Base-by-base conservation (phyloP, 2,888 invertebrate genomes). In the Napeogenes inachia region DNA sequence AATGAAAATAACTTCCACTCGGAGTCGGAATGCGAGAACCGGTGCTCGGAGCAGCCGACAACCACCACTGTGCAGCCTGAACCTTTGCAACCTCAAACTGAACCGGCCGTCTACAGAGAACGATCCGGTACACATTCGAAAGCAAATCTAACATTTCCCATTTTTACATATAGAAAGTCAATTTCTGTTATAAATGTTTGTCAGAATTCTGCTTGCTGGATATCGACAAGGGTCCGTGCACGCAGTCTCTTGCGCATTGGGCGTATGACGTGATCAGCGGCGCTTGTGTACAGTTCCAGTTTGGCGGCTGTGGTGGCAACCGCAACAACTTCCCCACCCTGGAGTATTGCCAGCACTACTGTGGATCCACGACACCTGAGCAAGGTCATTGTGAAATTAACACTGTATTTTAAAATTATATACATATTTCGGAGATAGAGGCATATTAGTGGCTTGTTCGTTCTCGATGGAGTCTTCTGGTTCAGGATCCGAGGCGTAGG, bases 251-350 rank as follows among this genome's bases (percentile, higher is more conserved):
- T 68, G 82, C 89, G 0, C 92, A 92, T 61, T 97, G 94, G 93
- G 94, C 92, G 76, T 97, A 95, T 80, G 95, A 96, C 77, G 89
- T 92, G 45, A 76, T 83, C 10, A 92, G 93, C 57, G 95, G 95
- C 45, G 91, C 93, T 13, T 98, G 98, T 82, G 93, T 93, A 67
- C 92, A 93, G 73, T 98, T 98, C 89, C 82, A 91, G 57, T 98
- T 94, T 78, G 94, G 95, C 4, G 97, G 97, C 59, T 97, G 97
- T 76, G 93, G 92, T 2, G 96, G 96, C 42, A 97, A 97, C 81
- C 89, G 91, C 57, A 97, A 97, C 81, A 95, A 94, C 78, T 97
- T 95, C 87, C 90, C 91, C 54, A 88, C 91, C 8, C 90, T 92
- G 38, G 92, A 93, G 38, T 93, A 94, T 74, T 97, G 97, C 82